Evolutionary conservation across 2,888 invertebrate genomes (phyloP).

Genomic region (Brachyptera putata): DNA sequence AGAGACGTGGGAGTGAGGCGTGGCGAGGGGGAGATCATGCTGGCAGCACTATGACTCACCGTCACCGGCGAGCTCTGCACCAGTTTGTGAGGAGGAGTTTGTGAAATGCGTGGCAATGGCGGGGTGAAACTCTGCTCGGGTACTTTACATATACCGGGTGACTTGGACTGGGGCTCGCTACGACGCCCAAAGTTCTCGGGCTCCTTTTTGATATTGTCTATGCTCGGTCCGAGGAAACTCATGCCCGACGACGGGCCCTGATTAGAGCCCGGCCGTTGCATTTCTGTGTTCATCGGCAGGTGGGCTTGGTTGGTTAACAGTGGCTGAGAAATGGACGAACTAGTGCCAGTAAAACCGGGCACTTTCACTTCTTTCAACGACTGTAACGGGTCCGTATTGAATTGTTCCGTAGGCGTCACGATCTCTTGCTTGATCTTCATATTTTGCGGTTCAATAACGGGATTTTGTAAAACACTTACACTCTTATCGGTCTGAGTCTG

Average conservation of each 20-base stretch:
- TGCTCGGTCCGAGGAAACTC: constrained; percentile 59
- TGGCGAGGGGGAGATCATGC: constrained; percentile 54
- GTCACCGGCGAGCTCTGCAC: constrained; percentile 40
- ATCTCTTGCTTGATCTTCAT: constrained; percentile 66
- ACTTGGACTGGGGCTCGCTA: constrained; percentile 20
- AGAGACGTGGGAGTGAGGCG: constrained; percentile 52
- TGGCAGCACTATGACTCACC: constrained; percentile 58
- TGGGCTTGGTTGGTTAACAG: constrained; percentile 34
- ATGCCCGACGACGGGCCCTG: constrained; percentile 16
- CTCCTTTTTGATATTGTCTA: constrained; percentile 71
- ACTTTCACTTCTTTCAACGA: constrained; percentile 77
- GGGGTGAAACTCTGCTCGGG: constrained; percentile 27
- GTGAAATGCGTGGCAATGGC: constrained; percentile 26
- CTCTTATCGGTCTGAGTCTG: not conserved
- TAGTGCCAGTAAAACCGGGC: constrained; percentile 58
- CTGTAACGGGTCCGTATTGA: constrained; percentile 62
- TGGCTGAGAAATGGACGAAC: constrained; percentile 39
- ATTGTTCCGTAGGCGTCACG: constrained; percentile 38
- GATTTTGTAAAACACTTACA: not conserved
- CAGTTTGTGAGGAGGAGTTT: constrained; percentile 26
- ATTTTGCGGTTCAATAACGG: constrained; percentile 62
- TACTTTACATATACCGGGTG: constrained; percentile 12
- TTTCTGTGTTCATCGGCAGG: constrained; percentile 12
- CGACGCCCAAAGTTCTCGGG: constrained; percentile 48
- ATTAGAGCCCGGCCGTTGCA: constrained; percentile 26